Conservation (phyloP, 2,797 vertebrate genomes). For the Mormyrops attenuatus region DNA sequence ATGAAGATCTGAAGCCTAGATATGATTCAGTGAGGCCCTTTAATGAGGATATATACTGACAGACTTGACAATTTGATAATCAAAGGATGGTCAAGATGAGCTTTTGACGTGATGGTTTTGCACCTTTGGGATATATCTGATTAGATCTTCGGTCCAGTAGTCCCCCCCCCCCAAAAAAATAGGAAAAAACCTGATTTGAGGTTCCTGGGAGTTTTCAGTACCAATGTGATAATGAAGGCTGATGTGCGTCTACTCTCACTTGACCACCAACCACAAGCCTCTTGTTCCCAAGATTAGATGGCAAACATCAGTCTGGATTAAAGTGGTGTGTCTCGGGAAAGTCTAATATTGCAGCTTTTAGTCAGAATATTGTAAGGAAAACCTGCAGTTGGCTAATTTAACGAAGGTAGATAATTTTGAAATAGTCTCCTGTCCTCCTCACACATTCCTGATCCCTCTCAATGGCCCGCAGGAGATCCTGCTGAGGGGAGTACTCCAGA, state of each 20-base stretch:
- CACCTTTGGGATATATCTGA: background rate
- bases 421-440: background rate
- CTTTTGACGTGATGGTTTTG: background rate
- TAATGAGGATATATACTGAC: background rate
- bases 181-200: background rate
- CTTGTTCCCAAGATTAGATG: background rate
- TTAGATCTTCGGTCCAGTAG: background rate
- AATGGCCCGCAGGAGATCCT: conserved; percentile 72
- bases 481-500: conserved; percentile 79
- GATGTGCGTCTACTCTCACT: background rate
- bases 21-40: background rate
- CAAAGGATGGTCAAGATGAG: background rate
- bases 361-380: background rate
- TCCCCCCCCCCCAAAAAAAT: background rate
- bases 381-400: background rate
- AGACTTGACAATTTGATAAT: background rate
- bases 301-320: background rate
- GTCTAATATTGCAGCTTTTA: background rate
- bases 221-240: background rate
- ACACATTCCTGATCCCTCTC: background rate
- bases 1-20: background rate
- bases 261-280: background rate
- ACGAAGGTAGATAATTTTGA: background rate
- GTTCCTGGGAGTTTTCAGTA: background rate
- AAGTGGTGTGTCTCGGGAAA: background rate